A percentile compares a stretch with the other conserved stretches of the same genome.
Evolutionary conservation across 2,888 invertebrate genomes (phyloP).

Genomic region (Creontiades dilutus): DNA sequence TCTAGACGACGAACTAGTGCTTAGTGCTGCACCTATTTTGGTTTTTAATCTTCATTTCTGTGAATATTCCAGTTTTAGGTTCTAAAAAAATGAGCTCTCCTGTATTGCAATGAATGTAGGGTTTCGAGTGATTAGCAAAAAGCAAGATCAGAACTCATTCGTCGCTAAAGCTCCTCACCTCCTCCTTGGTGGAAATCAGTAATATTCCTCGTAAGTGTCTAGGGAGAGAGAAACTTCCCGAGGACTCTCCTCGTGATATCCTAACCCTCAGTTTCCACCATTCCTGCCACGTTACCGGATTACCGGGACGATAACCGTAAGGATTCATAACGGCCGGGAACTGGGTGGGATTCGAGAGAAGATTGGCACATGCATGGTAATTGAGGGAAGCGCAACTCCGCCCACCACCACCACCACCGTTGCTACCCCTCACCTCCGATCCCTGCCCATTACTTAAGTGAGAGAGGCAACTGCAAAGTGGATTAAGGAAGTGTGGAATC

Average conservation of each 20-base stretch:
- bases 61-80: too few species aligned
- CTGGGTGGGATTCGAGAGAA: slow-evolving; percentile 30
- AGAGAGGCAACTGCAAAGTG: slow-evolving; percentile 64
- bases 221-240: neutral
- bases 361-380: slow-evolving; percentile 60
- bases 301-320: slow-evolving; percentile 44
- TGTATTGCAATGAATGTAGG: too few species aligned
- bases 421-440: neutral
- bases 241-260: neutral
- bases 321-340: slow-evolving; percentile 30
- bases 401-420: neutral
- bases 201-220: neutral
- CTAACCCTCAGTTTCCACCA: neutral
- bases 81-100: too few species aligned
- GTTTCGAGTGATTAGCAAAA: too few species aligned
- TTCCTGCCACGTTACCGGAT: slow-evolving; percentile 11
- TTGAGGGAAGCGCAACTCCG: slow-evolving; percentile 44
- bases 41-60: too few species aligned
- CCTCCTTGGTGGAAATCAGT: too few species aligned
- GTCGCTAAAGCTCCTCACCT: too few species aligned
- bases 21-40: too few species aligned
- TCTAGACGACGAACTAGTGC: too few species aligned
- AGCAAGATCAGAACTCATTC: too few species aligned
- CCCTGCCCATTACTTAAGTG: slow-evolving; percentile 46
- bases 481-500: slow-evolving; percentile 63